These are phyloP conservation scores for Protonibea diacanthus DNA, from an alignment of 2,797 vertebrate species.

Conservation along the genomic window DNA sequence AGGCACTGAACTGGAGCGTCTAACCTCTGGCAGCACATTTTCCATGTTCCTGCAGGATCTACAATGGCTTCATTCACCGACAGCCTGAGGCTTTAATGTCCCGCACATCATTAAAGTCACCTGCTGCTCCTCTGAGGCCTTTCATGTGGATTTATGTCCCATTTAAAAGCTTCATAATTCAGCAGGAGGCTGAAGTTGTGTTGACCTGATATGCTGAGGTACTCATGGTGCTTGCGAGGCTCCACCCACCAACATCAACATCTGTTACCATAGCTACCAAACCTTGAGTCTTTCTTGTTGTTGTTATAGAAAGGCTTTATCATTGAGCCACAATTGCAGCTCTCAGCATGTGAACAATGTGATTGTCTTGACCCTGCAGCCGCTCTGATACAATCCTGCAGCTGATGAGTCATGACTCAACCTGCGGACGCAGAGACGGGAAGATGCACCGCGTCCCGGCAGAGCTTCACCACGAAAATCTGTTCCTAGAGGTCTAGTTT, in stretches of 20 bases:
- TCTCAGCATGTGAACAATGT: neutral
- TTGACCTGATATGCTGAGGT: neutral
- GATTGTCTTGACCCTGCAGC: neutral
- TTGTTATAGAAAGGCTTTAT: neutral
- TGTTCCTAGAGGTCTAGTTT: neutral
- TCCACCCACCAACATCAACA: neutral
- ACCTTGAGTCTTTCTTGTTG: neutral
- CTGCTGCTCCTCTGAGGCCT: neutral
- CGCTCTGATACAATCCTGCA: neutral
- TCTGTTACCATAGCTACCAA: slow-evolving; percentile 9
- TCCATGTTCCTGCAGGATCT: neutral
- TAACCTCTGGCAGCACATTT: too few species aligned
- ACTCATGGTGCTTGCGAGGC: too few species aligned
- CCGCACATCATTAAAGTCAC: neutral
- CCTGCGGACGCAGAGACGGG: too few species aligned
- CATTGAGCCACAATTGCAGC: neutral
- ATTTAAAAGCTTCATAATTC: neutral
- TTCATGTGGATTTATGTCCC: neutral
- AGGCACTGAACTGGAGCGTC: neutral
- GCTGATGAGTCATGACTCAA: neutral
- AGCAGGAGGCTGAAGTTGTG: neutral
- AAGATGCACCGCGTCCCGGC: too few species aligned
- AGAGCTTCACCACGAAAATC: neutral
- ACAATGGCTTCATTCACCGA: neutral
- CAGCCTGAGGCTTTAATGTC: neutral